Conservation (phyloP, 2,113 vertebrate species). For the Triplophysa siluroides region DNA sequence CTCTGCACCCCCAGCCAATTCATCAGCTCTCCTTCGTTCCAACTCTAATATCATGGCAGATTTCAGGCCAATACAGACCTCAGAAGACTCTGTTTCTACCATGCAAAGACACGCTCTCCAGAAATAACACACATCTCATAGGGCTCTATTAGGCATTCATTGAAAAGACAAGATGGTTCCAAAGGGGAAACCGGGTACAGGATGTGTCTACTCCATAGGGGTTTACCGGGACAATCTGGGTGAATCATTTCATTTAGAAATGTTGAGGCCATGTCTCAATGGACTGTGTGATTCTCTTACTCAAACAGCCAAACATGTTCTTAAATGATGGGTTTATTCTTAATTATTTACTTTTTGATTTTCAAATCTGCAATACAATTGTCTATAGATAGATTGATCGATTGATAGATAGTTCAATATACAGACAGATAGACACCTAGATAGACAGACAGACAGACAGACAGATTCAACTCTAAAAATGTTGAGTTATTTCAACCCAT, state of each 20-base stretch:
- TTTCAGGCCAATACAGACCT: conserved; percentile 38
- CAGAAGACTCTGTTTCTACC: conserved; percentile 27
- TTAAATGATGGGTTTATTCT: neutral
- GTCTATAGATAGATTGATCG: neutral
- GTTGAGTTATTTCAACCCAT: no score
- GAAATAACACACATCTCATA: conserved; percentile 61
- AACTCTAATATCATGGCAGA: conserved; percentile 45
- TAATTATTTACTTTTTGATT: neutral
- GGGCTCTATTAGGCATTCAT: conserved; percentile 63
- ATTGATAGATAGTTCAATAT: no score
- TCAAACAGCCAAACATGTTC: neutral
- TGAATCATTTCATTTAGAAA: conserved; percentile 39
- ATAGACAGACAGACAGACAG: neutral
- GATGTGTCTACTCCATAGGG: conserved; percentile 3
- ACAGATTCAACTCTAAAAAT: neutral
- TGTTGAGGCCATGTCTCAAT: neutral
- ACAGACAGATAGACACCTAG: neutral
- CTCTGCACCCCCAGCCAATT: conserved; percentile 59
- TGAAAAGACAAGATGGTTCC: conserved; percentile 37
- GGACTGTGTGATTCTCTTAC: neutral
- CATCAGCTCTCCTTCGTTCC: conserved; percentile 47
- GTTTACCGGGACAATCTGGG: conserved; percentile 26
- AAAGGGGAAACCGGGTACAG: neutral
- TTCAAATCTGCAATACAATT: neutral
- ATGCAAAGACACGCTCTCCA: conserved; percentile 55